phyloP scores from a whole-genome alignment of 2,797 vertebrate species.

The Sebastes dallii region DNA sequence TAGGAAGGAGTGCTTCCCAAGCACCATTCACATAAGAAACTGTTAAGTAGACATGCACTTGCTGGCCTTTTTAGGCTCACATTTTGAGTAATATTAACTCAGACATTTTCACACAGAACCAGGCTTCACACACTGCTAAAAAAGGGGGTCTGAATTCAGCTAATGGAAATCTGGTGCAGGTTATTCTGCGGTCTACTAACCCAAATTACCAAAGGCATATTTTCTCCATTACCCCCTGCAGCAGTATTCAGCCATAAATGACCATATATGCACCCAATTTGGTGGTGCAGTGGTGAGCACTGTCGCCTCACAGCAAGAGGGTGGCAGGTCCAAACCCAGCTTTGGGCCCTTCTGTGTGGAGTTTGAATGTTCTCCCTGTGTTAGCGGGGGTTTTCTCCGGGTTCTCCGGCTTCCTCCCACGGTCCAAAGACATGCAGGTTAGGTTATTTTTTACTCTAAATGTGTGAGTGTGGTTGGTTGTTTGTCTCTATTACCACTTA shows the following conservation, averaged over 20 bases:
- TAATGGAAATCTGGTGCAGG: background rate
- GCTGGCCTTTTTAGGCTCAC: background rate
- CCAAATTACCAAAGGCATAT: background rate
- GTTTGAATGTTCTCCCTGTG: too few relatives aligned
- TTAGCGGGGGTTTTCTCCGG: too few relatives aligned
- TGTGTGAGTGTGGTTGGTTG: too few relatives aligned
- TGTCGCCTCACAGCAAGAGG: too few relatives aligned
- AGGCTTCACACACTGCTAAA: background rate
- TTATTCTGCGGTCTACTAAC: background rate
- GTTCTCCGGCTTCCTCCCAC: too few relatives aligned
- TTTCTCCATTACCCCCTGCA: background rate
- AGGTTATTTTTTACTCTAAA: too few relatives aligned
- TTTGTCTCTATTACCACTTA: too few relatives aligned
- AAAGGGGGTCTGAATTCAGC: background rate
- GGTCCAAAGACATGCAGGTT: too few relatives aligned
- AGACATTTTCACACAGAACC: background rate
- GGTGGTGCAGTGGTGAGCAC: too few relatives aligned
- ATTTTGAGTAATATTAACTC: background rate
- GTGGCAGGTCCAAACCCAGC: too few relatives aligned
- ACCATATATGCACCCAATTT: background rate
- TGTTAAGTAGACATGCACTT: background rate
- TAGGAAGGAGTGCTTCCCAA: slow-evolving; percentile 1
- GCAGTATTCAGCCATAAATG: background rate
- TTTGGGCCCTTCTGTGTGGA: too few relatives aligned
- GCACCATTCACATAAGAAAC: background rate